Evolutionary conservation across 2,888 invertebrate genomes (phyloP).

Genomic region (Neoaliturus tenellus): DNA sequence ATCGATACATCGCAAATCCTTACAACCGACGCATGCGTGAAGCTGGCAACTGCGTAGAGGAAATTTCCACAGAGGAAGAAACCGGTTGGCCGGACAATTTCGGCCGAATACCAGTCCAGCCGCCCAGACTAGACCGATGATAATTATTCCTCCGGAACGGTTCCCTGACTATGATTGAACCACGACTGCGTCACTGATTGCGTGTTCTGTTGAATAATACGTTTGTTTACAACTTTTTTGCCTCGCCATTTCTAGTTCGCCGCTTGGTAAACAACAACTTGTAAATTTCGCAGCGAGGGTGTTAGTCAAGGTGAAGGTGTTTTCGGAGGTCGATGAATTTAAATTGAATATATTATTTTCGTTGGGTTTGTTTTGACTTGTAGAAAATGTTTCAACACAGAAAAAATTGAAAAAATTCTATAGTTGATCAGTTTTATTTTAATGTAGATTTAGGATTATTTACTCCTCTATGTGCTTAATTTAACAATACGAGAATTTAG

Average conservation of each 20-base stretch:
- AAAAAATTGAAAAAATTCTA: too few relatives aligned
- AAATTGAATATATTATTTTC: too few relatives aligned
- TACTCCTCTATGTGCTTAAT: too few relatives aligned
- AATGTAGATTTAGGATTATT: too few relatives aligned
- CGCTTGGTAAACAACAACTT: not conserved
- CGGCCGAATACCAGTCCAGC: conserved; percentile 2
- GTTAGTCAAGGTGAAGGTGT: not conserved
- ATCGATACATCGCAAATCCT: too few relatives aligned
- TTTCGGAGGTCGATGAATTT: not conserved
- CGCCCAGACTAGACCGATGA: not conserved
- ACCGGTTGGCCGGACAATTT: conserved; percentile 6
- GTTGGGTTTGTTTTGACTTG: too few relatives aligned
- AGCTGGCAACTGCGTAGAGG: not conserved
- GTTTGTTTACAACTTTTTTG: not conserved
- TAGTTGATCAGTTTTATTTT: too few relatives aligned
- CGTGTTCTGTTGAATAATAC: not conserved
- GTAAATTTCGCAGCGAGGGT: not conserved
- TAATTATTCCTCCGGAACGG: not conserved
- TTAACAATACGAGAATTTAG: too few relatives aligned
- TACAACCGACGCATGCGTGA: not conserved
- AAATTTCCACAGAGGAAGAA: conserved; percentile 31
- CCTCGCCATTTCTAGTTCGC: not conserved
- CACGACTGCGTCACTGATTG: not conserved
- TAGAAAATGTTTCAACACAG: too few relatives aligned
- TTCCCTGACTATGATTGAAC: not conserved